Evolutionary conservation across 2,888 invertebrate genomes (phyloP).

Genomic region (Trachelus iudaicus): DNA sequence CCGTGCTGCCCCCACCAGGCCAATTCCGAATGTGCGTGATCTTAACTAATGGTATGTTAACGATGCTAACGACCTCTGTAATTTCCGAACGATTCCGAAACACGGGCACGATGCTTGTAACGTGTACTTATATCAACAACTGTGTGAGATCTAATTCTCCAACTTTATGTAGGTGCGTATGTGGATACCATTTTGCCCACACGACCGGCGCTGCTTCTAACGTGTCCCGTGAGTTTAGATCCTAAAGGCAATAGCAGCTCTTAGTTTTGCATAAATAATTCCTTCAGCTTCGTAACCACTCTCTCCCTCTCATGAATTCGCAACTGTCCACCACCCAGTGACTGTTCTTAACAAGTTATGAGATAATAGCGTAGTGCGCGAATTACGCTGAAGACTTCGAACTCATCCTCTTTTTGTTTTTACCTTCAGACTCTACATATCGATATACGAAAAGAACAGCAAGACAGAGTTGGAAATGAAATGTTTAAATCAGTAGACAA

Average conservation of each 20-base stretch:
- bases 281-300: background rate
- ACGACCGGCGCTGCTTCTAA: background rate
- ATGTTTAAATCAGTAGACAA: background rate
- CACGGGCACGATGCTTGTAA: background rate
- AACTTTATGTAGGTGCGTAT: background rate
- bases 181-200: background rate
- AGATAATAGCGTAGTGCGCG: background rate
- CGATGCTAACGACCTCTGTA: background rate
- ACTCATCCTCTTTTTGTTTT: background rate
- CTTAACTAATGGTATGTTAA: background rate
- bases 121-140: background rate
- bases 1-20: background rate
- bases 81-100: background rate
- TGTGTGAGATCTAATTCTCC: background rate
- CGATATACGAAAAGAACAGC: background rate
- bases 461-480: background rate
- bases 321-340: background rate
- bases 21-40: background rate
- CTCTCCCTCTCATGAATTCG: background rate
- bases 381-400: background rate
- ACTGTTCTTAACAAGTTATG: background rate
- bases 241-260: background rate
- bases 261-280: background rate
- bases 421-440: background rate
- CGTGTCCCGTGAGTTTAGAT: background rate